phyloP scores from a whole-genome alignment of 92 coral and sea anemone species.

The Zoanthus solanderi region DNA sequence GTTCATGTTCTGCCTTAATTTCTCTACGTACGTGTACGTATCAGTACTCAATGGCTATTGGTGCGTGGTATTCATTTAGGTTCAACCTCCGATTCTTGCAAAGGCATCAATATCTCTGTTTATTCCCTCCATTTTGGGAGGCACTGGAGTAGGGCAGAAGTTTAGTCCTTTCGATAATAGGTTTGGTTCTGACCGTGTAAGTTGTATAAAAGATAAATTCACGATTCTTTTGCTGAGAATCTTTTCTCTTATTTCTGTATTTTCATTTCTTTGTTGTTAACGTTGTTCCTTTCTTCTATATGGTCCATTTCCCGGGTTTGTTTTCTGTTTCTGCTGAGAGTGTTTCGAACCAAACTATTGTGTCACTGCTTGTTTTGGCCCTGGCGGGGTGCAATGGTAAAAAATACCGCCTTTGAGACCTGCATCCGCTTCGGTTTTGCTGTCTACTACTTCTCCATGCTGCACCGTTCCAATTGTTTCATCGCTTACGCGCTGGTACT shows the following conservation, averaged over 20 bases:
- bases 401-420: too few species aligned
- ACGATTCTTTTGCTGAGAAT: background rate
- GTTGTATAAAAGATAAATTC: constrained; percentile 38
- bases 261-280: background rate
- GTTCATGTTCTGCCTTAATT: background rate
- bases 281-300: too few species aligned
- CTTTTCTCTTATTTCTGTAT: background rate
- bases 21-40: constrained; percentile 7
- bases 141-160: constrained; percentile 20
- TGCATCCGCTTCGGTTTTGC: too few species aligned
- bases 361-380: too few species aligned
- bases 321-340: too few species aligned
- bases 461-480: too few species aligned
- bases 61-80: background rate
- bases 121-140: constrained; percentile 22
- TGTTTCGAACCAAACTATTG: too few species aligned
- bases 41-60: constrained; percentile 24
- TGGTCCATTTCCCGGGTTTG: too few species aligned
- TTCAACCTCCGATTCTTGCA: constrained; percentile 4
- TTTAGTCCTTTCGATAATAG: constrained; percentile 32
- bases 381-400: too few species aligned
- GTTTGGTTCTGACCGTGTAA: constrained; percentile 44
- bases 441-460: too few species aligned
- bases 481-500: too few species aligned
- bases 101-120: constrained; percentile 47